Percentiles rank a stretch among this genome's conserved stretches.
These are phyloP conservation scores for Mustelus asterias DNA, from an alignment of 2,113 vertebrate genomes.

Conservation along the genomic window DNA sequence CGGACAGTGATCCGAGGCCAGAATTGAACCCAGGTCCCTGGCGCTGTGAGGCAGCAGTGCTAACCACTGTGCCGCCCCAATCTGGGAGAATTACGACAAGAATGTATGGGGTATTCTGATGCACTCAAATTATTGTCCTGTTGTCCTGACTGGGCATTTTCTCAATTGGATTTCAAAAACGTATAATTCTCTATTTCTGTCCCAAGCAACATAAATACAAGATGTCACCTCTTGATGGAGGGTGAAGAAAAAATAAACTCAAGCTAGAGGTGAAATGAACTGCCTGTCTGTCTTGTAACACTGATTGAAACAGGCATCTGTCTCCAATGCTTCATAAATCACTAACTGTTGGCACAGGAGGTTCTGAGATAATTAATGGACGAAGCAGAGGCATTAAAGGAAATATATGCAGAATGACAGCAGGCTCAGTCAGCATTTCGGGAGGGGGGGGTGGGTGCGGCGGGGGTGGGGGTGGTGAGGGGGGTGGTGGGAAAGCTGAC, in stretches of 20 bases:
- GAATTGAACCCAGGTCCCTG: no score
- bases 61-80: no score
- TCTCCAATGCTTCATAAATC: constrained; percentile 30
- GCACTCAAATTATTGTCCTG: not conserved
- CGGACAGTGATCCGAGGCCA: no score
- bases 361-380: constrained; percentile 39
- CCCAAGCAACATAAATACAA: not conserved
- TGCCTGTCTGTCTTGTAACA: not conserved
- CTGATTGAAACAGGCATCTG: constrained; percentile 11
- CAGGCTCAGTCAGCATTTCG: constrained; percentile 40
- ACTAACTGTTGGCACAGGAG: constrained; percentile 12
- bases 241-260: not conserved
- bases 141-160: not conserved
- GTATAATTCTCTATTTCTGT: not conserved
- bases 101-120: not conserved
- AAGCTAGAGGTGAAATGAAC: constrained; percentile 21
- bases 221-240: not conserved
- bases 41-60: no score
- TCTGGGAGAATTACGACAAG: not conserved
- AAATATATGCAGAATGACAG: constrained; percentile 37
- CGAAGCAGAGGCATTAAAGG: constrained; percentile 35
- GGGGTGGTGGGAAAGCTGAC: not conserved
- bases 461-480: no score
- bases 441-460: not conserved
- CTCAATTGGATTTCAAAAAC: not conserved